Conservation (phyloP, 2,113 vertebrate species). For the Chrysochloris asiatica region DNA sequence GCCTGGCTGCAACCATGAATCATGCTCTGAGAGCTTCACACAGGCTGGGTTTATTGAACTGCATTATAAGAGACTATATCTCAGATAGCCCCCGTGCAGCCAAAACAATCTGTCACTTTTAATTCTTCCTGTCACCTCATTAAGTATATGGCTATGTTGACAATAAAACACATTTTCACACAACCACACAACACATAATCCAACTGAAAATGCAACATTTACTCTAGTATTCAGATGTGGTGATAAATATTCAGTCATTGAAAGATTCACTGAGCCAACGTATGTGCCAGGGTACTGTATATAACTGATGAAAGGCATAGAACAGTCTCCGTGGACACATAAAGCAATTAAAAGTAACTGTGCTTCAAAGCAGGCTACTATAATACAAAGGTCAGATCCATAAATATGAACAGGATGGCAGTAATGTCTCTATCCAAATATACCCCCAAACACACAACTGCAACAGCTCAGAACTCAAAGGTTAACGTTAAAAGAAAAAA, state of each 20-base stretch:
- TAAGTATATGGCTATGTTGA: slow-evolving; percentile 78
- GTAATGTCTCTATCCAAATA: slow-evolving; percentile 70
- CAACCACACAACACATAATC: slow-evolving; percentile 12
- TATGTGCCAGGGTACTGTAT: slow-evolving; percentile 75
- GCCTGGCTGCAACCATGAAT: slow-evolving; percentile 69
- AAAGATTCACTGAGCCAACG: slow-evolving; percentile 84
- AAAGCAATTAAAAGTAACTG: slow-evolving; percentile 85
- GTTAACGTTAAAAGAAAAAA: slow-evolving; percentile 59
- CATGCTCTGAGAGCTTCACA: slow-evolving; percentile 76
- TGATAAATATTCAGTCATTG: slow-evolving; percentile 77
- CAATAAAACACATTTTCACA: slow-evolving; percentile 67
- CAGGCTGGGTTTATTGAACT: slow-evolving; percentile 80
- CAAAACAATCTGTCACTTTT: slow-evolving; percentile 86
- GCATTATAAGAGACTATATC: slow-evolving; percentile 77
- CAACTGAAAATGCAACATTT: slow-evolving; percentile 60
- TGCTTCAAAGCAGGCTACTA: slow-evolving; percentile 79
- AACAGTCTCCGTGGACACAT: slow-evolving; percentile 80
- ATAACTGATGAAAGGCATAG: slow-evolving; percentile 75
- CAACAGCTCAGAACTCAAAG: slow-evolving; percentile 69
- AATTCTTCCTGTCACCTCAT: slow-evolving; percentile 86
- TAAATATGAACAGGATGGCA: slow-evolving; percentile 80
- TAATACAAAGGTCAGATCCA: slow-evolving; percentile 81
- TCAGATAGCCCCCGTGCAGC: slow-evolving; percentile 79
- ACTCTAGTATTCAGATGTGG: slow-evolving; percentile 64
- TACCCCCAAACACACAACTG: slow-evolving; percentile 54